A percentile compares a stretch with the other conserved stretches of the same genome.
phyloP scores from a whole-genome alignment of 2,888 invertebrate species.

The Drosophila neotestacea region DNA sequence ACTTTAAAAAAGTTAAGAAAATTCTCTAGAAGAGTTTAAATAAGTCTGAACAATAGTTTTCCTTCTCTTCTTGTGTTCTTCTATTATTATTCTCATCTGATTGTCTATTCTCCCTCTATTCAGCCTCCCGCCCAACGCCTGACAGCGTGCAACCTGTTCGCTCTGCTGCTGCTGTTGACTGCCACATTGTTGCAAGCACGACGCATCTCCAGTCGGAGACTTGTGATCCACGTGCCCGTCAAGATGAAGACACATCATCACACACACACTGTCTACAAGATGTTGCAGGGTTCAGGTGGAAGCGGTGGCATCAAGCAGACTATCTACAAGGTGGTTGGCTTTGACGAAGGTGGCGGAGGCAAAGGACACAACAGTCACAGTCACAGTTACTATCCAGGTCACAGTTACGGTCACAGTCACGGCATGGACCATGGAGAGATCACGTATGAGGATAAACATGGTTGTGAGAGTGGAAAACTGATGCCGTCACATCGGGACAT shows the following conservation, averaged over 20 bases:
- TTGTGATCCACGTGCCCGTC: slow-evolving; percentile 92
- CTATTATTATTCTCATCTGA: background rate
- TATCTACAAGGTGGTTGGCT: slow-evolving; percentile 77
- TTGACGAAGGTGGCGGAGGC: slow-evolving; percentile 79
- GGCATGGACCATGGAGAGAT: slow-evolving; percentile 67
- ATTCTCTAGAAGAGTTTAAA: no score
- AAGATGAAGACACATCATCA: slow-evolving; percentile 91
- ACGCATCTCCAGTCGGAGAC: slow-evolving; percentile 87
- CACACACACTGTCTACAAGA: slow-evolving; percentile 90
- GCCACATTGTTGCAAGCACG: slow-evolving; percentile 75
- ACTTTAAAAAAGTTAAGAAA: no score
- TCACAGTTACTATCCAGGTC: slow-evolving; percentile 76
- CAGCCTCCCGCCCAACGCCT: slow-evolving; percentile 40
- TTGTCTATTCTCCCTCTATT: no score
- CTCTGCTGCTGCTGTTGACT: slow-evolving; percentile 48
- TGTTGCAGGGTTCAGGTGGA: slow-evolving; percentile 88
- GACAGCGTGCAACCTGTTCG: slow-evolving; percentile 35
- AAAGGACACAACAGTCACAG: slow-evolving; percentile 84
- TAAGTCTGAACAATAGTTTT: no score
- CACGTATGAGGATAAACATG: slow-evolving; percentile 76
- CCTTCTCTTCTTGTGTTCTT: background rate
- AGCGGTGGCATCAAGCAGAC: slow-evolving; percentile 84
- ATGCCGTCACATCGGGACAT: slow-evolving; percentile 76
- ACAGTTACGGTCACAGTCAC: slow-evolving; percentile 82
- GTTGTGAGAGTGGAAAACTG: slow-evolving; percentile 69